Percentiles rank a stretch among this genome's conserved stretches.
Conservation (phyloP, 2,797 vertebrate species). For the Tokudaia muenninki region DNA sequence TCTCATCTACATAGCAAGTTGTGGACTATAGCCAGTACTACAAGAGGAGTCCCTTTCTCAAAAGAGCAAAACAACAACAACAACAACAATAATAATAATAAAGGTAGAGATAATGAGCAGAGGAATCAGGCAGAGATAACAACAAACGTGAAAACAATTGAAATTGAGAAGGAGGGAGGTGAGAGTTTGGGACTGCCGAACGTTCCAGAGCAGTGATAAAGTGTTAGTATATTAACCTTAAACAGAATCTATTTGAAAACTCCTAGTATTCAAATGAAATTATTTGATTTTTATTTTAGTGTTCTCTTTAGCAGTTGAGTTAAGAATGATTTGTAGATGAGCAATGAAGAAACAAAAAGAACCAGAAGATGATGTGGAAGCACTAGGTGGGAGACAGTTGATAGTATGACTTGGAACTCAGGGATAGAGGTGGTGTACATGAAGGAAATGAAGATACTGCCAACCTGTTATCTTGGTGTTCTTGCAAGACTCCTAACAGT, state of each 20-base stretch:
- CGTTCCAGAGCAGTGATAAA: neutral
- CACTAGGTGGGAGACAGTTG: neutral
- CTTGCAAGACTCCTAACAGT: neutral
- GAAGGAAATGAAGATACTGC: neutral
- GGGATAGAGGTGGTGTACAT: neutral
- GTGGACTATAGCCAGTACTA: neutral
- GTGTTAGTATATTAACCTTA: conserved; percentile 5
- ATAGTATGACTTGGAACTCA: too few species aligned
- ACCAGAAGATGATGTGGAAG: neutral
- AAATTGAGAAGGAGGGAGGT: neutral
- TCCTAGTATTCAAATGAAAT: neutral
- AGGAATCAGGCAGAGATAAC: neutral
- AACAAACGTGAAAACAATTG: neutral
- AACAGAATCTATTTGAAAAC: conserved; percentile 15
- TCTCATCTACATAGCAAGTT: neutral
- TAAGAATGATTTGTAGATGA: neutral
- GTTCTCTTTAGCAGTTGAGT: neutral
- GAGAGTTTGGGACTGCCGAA: neutral
- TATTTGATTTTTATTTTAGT: neutral
- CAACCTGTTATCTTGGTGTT: neutral
- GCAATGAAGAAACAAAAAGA: conserved; percentile 29
- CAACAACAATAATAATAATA: neutral
- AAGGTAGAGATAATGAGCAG: neutral
- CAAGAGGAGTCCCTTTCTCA: too few species aligned
- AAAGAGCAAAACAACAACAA: neutral